A percentile compares a stretch with the other conserved stretches of the same genome.
Evolutionary conservation across 2,113 vertebrate species (phyloP).

Genomic region (Microtus ochrogaster): DNA sequence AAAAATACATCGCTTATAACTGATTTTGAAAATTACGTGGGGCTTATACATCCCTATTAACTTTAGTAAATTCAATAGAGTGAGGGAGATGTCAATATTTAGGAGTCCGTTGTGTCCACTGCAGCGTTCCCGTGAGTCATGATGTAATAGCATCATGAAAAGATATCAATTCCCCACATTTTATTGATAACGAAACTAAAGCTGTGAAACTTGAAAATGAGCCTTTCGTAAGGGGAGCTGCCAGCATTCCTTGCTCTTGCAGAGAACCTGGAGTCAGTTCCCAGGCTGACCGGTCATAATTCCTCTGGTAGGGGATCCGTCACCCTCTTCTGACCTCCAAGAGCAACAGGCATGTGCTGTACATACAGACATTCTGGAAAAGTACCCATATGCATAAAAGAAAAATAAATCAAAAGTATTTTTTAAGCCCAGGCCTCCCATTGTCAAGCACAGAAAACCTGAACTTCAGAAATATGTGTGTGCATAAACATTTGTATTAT

Average conservation of each 20-base stretch:
- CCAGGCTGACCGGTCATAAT: not conserved
- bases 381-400: not conserved
- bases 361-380: not conserved
- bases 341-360: not conserved
- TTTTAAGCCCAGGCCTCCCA: not conserved
- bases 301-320: not conserved
- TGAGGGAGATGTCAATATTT: not conserved
- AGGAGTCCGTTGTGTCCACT: not conserved
- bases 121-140: not conserved
- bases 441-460: not conserved
- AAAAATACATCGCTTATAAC: not conserved
- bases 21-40: not conserved
- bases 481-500: not conserved
- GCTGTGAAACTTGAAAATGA: not conserved
- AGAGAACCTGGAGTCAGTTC: not conserved
- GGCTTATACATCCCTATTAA: not conserved
- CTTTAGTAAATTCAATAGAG: not conserved
- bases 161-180: constrained; percentile 1
- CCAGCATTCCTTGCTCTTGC: not conserved
- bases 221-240: not conserved
- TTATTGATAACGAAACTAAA: constrained; percentile 18
- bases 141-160: constrained; percentile 9
- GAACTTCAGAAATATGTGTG: not conserved
- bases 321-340: not conserved
- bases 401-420: not conserved